phyloP scores from a whole-genome alignment of 2,113 vertebrate species.

The Brienomyrus longianalis region DNA sequence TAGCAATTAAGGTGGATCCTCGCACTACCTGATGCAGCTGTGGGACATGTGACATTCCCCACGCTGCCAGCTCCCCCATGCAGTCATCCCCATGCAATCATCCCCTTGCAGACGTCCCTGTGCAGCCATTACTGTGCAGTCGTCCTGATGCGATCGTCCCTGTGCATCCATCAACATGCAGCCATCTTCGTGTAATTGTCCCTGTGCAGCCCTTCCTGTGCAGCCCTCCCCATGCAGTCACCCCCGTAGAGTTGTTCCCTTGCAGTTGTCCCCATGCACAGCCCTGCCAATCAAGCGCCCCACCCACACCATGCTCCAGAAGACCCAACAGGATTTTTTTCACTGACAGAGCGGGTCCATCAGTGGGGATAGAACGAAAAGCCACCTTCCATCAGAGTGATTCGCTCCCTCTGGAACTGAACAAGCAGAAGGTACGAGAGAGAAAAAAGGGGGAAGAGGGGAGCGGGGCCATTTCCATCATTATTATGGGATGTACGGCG shows the following conservation, averaged over 20 bases:
- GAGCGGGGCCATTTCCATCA: neutral
- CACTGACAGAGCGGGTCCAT: slow-evolving; percentile 48
- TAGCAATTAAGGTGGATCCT: neutral
- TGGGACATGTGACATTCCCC: neutral
- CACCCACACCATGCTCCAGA: neutral
- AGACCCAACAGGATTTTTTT: slow-evolving; percentile 38
- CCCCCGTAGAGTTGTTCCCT: neutral
- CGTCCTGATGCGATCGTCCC: neutral
- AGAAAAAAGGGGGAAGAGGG: slow-evolving; percentile 28
- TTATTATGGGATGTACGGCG: slow-evolving; percentile 3
- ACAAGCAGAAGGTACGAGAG: slow-evolving; percentile 26
- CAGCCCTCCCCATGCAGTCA: neutral
- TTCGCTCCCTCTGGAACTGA: slow-evolving; percentile 32
- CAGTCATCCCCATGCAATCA: neutral
- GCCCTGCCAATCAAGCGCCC: neutral
- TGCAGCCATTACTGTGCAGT: neutral
- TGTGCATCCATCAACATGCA: neutral
- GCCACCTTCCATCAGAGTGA: slow-evolving; percentile 43
- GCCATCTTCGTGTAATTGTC: too few relatives aligned
- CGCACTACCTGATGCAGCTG: neutral
- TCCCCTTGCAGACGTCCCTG: neutral
- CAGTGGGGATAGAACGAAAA: slow-evolving; percentile 44
- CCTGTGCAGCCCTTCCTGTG: neutral
- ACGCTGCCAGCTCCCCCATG: neutral
- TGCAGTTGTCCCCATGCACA: neutral